Base-by-base conservation (phyloP, 2,113 vertebrate genomes). In the Atherinomorus stipes region DNA sequence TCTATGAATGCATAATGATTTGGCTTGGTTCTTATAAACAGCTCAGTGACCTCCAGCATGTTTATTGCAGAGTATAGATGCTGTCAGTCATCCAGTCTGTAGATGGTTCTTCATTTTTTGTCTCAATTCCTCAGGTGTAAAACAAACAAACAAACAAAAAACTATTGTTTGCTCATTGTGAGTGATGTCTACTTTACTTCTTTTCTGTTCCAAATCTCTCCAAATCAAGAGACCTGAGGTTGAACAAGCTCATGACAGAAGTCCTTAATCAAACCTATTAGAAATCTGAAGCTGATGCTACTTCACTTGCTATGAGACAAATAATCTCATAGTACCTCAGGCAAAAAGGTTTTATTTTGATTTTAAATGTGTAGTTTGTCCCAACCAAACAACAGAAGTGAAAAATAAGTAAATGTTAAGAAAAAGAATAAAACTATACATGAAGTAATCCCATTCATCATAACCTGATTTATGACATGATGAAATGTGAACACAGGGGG, bases 1-100 rank as follows among this genome's bases (percentile, higher is more conserved):
- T 34, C 40, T 54, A n/a, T 49, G 19, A 52, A 38, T 56, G 18
- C 15, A 51, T 66, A 70, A 65, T 74, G 19, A 25, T 52, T 50
- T 51, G 42, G 22, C 25, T 59, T 5, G 42, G 52, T 28, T 53
- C 54, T 52, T 61, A 57, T 49, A 63, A 59, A 38, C 38, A 34
- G 28, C 28, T 28, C 16, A 3, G 11, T 65, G 12, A 31, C 28
- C 6, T 28, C 28, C 28, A 28, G 3, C 28, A 21, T 74, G 34
- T 34, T 60, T 28, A 15, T 21, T 16, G 23, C 2, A 15, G 4
- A 44, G 8, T 34, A 8, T 22, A 65, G 49, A 70, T 25, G 25
- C 11, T 64, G 42, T 42, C 50, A 38, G 44, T 26, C 37, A 31
- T 42, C 31, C 11, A 21, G 16, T 51, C 21, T 16, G 12, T 8